Evolutionary conservation across 1,140 invertebrate species (phyloP).

Genomic region (Caenorhabditis remanei): DNA sequence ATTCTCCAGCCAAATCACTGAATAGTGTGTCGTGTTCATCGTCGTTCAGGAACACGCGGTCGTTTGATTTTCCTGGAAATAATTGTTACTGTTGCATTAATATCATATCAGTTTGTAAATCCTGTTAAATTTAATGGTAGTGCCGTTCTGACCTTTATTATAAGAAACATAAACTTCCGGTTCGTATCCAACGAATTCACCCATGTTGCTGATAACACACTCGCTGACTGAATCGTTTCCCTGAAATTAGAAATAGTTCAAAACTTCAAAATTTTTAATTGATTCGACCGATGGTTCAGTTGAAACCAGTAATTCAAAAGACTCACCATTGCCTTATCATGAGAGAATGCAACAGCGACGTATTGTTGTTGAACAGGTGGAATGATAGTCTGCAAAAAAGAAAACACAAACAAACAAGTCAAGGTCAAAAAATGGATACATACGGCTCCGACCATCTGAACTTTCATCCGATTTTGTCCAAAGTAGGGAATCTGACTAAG

Average conservation of each 20-base stretch:
- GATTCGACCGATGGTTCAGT: background rate
- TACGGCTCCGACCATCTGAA: conserved; percentile 67
- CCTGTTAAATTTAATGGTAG: too few species aligned
- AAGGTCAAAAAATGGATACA: background rate
- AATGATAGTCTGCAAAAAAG: conserved; percentile 54
- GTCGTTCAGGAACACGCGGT: conserved; percentile 58
- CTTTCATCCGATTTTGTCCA: conserved; percentile 67
- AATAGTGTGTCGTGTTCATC: conserved; percentile 50
- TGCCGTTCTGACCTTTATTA: conserved; percentile 54
- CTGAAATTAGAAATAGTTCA: conserved; percentile 34
- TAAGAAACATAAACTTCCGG: conserved; percentile 58
- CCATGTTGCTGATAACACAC: conserved; percentile 58
- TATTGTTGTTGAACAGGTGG: conserved; percentile 70
- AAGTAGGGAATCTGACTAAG: too few species aligned
- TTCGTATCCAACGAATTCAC: conserved; percentile 47
- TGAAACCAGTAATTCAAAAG: background rate
- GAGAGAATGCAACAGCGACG: conserved; percentile 70
- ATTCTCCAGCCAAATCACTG: conserved; percentile 29
- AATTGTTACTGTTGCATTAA: background rate
- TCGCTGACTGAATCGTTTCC: conserved; percentile 56
- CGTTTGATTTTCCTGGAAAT: conserved; percentile 47
- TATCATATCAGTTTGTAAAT: too few species aligned
- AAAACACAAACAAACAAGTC: background rate
- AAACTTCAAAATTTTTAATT: too few species aligned
- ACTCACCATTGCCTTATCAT: conserved; percentile 69